phyloP scores from a whole-genome alignment of 2,888 invertebrate genomes.

The Drosophila birchii region DNA sequence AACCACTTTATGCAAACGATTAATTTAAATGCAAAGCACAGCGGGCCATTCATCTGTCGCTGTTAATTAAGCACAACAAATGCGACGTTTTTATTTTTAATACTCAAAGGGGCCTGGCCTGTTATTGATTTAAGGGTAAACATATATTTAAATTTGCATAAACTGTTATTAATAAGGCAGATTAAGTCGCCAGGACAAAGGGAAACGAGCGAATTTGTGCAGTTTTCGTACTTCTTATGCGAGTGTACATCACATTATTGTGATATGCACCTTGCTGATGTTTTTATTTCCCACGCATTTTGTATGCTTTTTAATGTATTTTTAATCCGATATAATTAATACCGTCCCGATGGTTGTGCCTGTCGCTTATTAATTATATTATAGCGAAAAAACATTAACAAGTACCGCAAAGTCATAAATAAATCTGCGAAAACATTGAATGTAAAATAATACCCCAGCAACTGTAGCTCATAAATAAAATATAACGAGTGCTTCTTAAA shows the following conservation, averaged over 20 bases:
- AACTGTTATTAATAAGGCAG: slow-evolving; percentile 69
- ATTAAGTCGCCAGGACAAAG: slow-evolving; percentile 48
- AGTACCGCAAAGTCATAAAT: slow-evolving; percentile 63
- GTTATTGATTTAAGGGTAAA: slow-evolving; percentile 74
- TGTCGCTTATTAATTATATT: slow-evolving; percentile 60
- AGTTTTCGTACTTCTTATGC: slow-evolving; percentile 15
- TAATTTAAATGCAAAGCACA: slow-evolving; percentile 30
- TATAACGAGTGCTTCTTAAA: slow-evolving; percentile 57
- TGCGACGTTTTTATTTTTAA: slow-evolving; percentile 35
- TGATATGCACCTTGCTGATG: slow-evolving; percentile 37
- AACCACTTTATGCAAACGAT: slow-evolving; percentile 39
- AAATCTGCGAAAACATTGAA: slow-evolving; percentile 52
- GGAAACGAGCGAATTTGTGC: slow-evolving; percentile 12
- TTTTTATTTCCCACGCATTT: slow-evolving; percentile 29
- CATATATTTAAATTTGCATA: slow-evolving; percentile 67
- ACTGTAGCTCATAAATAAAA: slow-evolving; percentile 57
- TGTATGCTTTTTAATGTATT: slow-evolving; percentile 35
- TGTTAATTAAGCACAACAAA: slow-evolving; percentile 63
- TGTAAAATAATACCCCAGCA: slow-evolving; percentile 33
- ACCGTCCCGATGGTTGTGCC: slow-evolving; percentile 13
- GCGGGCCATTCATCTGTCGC: slow-evolving; percentile 40
- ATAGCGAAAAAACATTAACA: slow-evolving; percentile 57
- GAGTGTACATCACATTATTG: slow-evolving; percentile 10
- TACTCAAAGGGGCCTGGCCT: slow-evolving; percentile 31
- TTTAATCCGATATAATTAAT: slow-evolving; percentile 56